Evolutionary conservation across 1,140 invertebrate species (phyloP), one percentile per base, ranked within the genome.

Genomic region (Maconellicoccus hirsutus): DNA sequence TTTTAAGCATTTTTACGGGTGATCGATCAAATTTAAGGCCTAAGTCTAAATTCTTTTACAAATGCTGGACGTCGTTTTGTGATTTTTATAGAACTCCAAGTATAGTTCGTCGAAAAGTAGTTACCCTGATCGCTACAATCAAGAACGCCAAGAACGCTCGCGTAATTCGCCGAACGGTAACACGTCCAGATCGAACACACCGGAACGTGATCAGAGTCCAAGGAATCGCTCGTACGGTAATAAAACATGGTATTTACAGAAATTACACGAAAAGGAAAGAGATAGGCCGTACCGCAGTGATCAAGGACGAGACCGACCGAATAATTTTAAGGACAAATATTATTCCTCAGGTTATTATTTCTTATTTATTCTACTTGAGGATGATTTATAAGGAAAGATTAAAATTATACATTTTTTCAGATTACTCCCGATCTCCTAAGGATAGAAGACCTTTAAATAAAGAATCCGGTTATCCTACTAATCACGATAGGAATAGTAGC

Each of bases 401-500:
- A 59, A 59, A 59, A n/a, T 59, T 14, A 10, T 72, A 21, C 59
- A 72, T 73, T 77, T 76, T 82, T 81, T 73, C 80, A 89, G 88
- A 90, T 83, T 86, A 86, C 84, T 85, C 75, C 80, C 84, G 87
- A 82, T 90, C 88, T 80, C 88, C 87, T 75, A 90, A 90, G 86
- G 90, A 92, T 79, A 90, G 91, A 81, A 84, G 90, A 78, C 87
- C 84, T 80, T 81, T 85, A 52, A 86, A 89, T 79, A 83, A 86
- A 77, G 89, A 91, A 78, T 86, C 87, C 74, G 89, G 91, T 79
- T 88, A 89, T 80, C 86, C 89, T 79, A 90, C 87, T 81, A 91
- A 90, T 81, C 89, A 91, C 82, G 89, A 91, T 83, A 86, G 89
- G 85, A 87, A 84, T 83, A 87, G 86, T 78, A 81, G 85, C 74